Evolutionary conservation across 2,888 invertebrate genomes (phyloP).

Genomic region (Itoplectis maculator): DNA sequence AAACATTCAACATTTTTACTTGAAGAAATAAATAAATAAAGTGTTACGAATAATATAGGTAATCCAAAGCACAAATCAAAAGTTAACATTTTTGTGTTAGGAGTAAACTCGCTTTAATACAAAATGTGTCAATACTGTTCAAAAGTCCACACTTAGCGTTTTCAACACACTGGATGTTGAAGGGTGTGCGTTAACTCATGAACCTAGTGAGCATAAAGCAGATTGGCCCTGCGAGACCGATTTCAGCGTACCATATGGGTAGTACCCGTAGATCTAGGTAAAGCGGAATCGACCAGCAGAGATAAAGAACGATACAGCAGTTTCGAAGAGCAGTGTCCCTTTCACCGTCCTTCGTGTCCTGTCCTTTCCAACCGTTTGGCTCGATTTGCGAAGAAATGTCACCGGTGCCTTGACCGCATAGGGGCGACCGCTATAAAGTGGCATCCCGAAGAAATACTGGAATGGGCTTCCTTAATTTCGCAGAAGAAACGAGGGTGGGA

Average conservation of each 20-base stretch:
- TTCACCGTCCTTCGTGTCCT: not conserved
- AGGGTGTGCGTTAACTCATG: not conserved
- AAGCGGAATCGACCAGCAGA: conserved; percentile 36
- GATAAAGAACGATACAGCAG: conserved; percentile 65
- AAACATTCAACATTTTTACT: too few species aligned
- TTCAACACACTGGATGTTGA: too few species aligned
- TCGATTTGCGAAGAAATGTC: conserved; percentile 72
- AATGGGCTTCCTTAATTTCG: conserved; percentile 74
- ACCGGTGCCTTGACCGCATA: conserved; percentile 72
- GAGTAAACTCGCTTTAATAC: too few species aligned
- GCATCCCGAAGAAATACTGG: conserved; percentile 71
- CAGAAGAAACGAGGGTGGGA: conserved; percentile 61
- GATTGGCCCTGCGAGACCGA: conserved; percentile 11
- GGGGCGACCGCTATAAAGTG: conserved; percentile 75
- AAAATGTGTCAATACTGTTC: too few species aligned
- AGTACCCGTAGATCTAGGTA: conserved; percentile 39
- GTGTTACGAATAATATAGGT: too few species aligned
- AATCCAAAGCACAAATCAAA: too few species aligned
- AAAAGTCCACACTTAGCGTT: too few species aligned
- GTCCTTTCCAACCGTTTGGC: conserved; percentile 24
- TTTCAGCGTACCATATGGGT: not conserved
- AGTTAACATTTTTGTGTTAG: too few species aligned
- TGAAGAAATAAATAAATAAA: too few species aligned
- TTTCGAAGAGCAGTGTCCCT: conserved; percentile 66
- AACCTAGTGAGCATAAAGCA: conserved; percentile 3